Evolutionary conservation across 2,888 invertebrate species (phyloP), one percentile per base, ranked within the genome.

Genomic region (Microplitis deprimator): DNA sequence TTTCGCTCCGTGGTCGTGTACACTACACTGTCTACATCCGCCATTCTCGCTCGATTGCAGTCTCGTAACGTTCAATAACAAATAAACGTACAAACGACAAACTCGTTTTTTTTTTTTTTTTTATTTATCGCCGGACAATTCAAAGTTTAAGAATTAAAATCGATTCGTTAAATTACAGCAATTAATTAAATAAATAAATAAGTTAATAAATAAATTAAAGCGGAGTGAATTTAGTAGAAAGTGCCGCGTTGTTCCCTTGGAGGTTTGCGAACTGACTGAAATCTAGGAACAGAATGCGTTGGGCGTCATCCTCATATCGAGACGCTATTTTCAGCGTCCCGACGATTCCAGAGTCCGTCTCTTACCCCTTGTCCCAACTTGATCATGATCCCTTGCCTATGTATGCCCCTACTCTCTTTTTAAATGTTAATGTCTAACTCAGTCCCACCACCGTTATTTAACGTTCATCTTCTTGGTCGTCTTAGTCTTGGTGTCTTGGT

Each of bases 11-110:
- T 95, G 89, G 95, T 94, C 89, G 95, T 94, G 90, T 93, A 94
- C 91, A 95, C 94, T 92, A 95, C 95, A 92, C 95, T 95, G 91
- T 96, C 96, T 88, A 96, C 96, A 93, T 97, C 97, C 90, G 96
- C 96, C 97, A 97, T 97, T 91, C 17, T 80, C 62, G 50, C 69
- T 72, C 39, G 61, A 16, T 17, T 59, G 17, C 50, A 38, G n/a
- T 41, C 65, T 73, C 41, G 40, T 68, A 68, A 61, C 68, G 68
- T 16, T 10, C 8, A 67, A 2, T 38, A 71, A 70, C 10, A 50
- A 16, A 20, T 10, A 41, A 64, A 41, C 7, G 68, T 41, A 41
- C 29, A 68, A 68, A 41, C 50, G 50, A 13, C 50, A 8, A 50
- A n/a, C 17, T 29, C 69, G 29, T 13, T 59, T 20, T 70, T 29